Evolutionary conservation across 37 sponge, comb jelly and placozoan genomes (phyloP).

Genomic region (Petrosia ficiformis): DNA sequence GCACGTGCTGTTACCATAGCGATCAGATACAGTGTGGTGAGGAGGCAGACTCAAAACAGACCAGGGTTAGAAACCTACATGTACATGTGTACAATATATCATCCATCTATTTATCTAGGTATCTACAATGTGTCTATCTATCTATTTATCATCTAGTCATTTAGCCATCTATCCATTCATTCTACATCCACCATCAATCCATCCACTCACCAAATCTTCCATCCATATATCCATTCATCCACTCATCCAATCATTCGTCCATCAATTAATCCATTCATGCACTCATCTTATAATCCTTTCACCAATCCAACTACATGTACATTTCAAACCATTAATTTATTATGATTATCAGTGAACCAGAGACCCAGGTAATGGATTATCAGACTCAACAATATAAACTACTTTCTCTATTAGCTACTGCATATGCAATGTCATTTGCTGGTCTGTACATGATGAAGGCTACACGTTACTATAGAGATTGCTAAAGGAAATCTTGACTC

Average conservation of each 20-base stretch:
- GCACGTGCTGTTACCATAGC: constrained; percentile 84
- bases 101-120: neutral
- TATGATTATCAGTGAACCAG: constrained; percentile 46
- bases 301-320: neutral
- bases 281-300: too few relatives aligned
- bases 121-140: neutral
- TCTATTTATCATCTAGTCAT: neutral
- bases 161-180: neutral
- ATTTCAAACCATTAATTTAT: neutral
- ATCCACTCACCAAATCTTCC: neutral
- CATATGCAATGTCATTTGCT: constrained; percentile 63
- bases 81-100: neutral
- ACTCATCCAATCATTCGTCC: too few relatives aligned
- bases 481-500: constrained; percentile 64
- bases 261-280: too few relatives aligned
- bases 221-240: too few relatives aligned
- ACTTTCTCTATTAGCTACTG: constrained; percentile 77
- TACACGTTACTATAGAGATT: constrained; percentile 32
- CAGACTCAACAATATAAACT: constrained; percentile 88
- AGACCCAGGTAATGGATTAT: constrained; percentile 86
- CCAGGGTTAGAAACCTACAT: constrained; percentile 56
- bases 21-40: constrained; percentile 83
- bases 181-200: neutral
- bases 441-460: constrained; percentile 58
- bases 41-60: constrained; percentile 74